phyloP scores from a whole-genome alignment of 1,140 invertebrate species.

The Cydia amplana region DNA sequence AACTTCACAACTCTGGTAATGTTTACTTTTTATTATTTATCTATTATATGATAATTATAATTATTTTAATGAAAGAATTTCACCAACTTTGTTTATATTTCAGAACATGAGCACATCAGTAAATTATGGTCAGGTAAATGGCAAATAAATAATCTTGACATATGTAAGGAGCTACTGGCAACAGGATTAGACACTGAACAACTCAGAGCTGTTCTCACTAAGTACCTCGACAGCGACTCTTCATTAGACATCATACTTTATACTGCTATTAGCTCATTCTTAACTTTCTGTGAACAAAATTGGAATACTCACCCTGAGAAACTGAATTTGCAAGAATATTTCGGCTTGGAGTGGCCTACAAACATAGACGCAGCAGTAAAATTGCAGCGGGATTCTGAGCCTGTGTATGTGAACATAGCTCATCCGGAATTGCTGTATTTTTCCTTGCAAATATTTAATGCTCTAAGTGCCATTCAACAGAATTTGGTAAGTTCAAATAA shows the following conservation, averaged over 20 bases:
- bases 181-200: constrained; percentile 46
- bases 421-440: constrained; percentile 84
- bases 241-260: constrained; percentile 44
- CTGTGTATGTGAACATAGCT: constrained; percentile 83
- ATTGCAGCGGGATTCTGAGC: constrained; percentile 81
- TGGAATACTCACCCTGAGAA: constrained; percentile 86
- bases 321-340: constrained; percentile 63
- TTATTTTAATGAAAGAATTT: not conserved
- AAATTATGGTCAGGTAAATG: constrained; percentile 64
- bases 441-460: constrained; percentile 83
- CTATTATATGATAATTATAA: constrained; percentile 4
- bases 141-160: constrained; percentile 49
- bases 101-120: constrained; percentile 47
- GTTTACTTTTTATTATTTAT: constrained; percentile 33
- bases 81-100: constrained; percentile 37
- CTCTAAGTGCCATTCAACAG: constrained; percentile 65
- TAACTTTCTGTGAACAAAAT: constrained; percentile 89
- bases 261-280: constrained; percentile 69
- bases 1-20: constrained; percentile 52
- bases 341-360: constrained; percentile 69
- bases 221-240: constrained; percentile 43
- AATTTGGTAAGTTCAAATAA: constrained; percentile 57
- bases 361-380: constrained; percentile 66
- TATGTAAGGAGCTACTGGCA: constrained; percentile 54
- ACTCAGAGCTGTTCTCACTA: constrained; percentile 49